Base-by-base conservation (phyloP, 2,888 invertebrate species). In the Arenicola marina region DNA sequence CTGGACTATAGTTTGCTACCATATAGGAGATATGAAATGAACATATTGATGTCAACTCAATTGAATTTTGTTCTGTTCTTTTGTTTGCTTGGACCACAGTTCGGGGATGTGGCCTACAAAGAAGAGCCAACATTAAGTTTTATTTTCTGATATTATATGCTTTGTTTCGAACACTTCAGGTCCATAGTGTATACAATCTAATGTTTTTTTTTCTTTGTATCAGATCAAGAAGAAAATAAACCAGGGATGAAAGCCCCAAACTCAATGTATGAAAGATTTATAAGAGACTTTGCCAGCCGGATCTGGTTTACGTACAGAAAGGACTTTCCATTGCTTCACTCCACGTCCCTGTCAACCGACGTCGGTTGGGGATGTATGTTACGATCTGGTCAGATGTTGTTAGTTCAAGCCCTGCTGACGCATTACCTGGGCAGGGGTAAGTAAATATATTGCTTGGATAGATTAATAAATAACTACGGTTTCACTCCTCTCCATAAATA, bases 321-420 rank as follows among this genome's bases (percentile, higher is more conserved):
- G 73, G 93, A 93, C 84, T 94, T 95, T 81, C 92, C 92, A 4
- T 87, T 87, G 7, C 87, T 94, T 83, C 88, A 89, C 77, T 92
- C 91, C 26, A 91, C 93, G 1, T 89, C 88, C 66, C 90, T 91
- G 73, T 93, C 92, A 1, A 90, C 93, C 2, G 95, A 95, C 81
- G 93, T 93, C 83, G 95, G 95, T 2, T 95, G 95, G 95, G 95
- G 95, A 0, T 95, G 95, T 78, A 90, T 90, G 89, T 74, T 90
- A 29, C 87, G 95, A 55, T 92, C 92, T 83, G 93, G 93, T 7
- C 95, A 95, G 84, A 95, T 95, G 95, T 86, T 95, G 83, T 84
- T 95, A 64, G 93, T 92, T 0, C 94, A 95, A 83, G 93, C 91
- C 15, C 85, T 95, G 61, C 87, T 93, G 46, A 88, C 89, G 71